Evolutionary conservation across 1,140 invertebrate genomes (phyloP), one percentile per base, ranked within the genome.

Genomic region (Hyles vespertilio): DNA sequence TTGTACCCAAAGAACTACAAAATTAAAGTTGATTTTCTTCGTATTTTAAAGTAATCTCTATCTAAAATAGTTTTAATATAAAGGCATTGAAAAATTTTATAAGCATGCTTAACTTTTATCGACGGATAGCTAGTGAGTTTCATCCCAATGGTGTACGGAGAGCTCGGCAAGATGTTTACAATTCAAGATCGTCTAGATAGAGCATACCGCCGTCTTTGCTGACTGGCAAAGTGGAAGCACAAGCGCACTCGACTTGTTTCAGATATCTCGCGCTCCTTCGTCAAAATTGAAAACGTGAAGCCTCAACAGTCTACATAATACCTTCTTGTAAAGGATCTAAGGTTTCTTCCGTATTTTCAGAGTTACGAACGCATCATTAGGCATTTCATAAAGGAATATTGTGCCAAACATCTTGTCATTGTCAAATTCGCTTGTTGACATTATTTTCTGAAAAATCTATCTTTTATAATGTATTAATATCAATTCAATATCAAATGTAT

Each of bases 131-230:
- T 40, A 40, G 5, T 40, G 36, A 40, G 8, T 40, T 40, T 40
- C 36, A 40, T 40, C 36, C 36, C 36, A 40, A 40, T 40, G 36
- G 36, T 5, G 32, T 8, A 32, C 7, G 32, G 9, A 54, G 50
- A n/a, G 56, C 50, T 46, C 57, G n/a, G 48, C 5, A 47, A 61
- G 59, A 51, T 36, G 36, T 47, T 51, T 46, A 32, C 58, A 64
- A 48, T 33, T 58, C 10, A 5, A 59, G 62, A 64, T 64, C 50
- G 45, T 49, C 32, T 57, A 51, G 62, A 64, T 64, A 64, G 7
- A 44, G 32, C 62, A 64, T 54, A 50, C 46, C 47, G 52, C 40
- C 59, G n/a, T 32, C 54, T 22, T 22, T 33, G 40, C 54, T 52
- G 49, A 44, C 46, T 49, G 4, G 49, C 44, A 11, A 22, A 51